Percentiles rank a stretch among this genome's conserved stretches.
Conservation (phyloP, 53 echinoderm and acorn worm species). For the Arbacia lixula region DNA sequence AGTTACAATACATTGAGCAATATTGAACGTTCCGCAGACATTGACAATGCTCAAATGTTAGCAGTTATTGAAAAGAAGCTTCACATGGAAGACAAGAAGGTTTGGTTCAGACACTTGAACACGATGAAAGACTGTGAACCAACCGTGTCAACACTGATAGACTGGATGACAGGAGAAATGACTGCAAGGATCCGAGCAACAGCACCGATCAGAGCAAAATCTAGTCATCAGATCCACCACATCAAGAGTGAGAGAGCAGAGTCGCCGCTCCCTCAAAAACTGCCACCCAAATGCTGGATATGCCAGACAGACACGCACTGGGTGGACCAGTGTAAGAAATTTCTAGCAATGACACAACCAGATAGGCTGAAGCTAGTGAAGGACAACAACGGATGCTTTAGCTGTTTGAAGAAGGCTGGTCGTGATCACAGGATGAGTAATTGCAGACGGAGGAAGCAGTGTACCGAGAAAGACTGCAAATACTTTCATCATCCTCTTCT, state of each 20-base stretch:
- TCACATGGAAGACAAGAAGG: constrained; percentile 31
- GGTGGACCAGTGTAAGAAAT: constrained; percentile 67
- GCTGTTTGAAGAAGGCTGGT: constrained; percentile 77
- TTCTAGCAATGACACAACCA: constrained; percentile 28
- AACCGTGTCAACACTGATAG: constrained; percentile 32
- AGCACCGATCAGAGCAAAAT: constrained; percentile 54
- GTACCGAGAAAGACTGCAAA: constrained; percentile 59
- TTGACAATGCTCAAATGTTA: constrained; percentile 38
- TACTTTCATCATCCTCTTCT: constrained; percentile 61
- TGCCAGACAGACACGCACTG: constrained; percentile 64
- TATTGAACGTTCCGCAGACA: constrained; percentile 29
- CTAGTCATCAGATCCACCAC: not conserved
- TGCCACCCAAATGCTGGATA: constrained; percentile 70
- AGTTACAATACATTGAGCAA: constrained; percentile 64
- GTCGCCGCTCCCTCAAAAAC: not conserved
- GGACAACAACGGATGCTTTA: constrained; percentile 70
- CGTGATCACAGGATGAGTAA: constrained; percentile 54
- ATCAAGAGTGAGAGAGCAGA: not conserved
- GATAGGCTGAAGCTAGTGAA: constrained; percentile 63
- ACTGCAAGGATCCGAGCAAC: constrained; percentile 62
- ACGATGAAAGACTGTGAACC: not conserved
- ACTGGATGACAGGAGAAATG: constrained; percentile 63
- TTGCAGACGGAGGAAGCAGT: constrained; percentile 65
- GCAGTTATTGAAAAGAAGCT: constrained; percentile 47
- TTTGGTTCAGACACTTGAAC: constrained; percentile 23